Conservation (phyloP, 2,888 invertebrate species). For the Eurytoma adleriae region DNA sequence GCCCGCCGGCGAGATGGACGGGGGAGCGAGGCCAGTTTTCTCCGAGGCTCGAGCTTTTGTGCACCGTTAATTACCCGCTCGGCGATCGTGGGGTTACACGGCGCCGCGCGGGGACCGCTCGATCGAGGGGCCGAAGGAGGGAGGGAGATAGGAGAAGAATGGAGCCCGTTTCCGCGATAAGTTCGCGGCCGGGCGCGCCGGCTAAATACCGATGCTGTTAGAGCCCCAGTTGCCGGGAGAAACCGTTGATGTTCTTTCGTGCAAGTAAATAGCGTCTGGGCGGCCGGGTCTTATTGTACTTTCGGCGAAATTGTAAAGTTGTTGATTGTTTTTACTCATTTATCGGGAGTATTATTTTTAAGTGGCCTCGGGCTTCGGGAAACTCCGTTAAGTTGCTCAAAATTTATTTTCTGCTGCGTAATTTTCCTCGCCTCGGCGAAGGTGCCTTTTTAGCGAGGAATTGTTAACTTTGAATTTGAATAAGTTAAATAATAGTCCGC, state of each 20-base stretch:
- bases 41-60: conserved; percentile 8
- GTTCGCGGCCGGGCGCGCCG: conserved; percentile 8
- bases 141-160: not conserved
- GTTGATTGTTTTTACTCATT: too few relatives aligned
- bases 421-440: too few relatives aligned
- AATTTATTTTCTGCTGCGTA: too few relatives aligned
- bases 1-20: not conserved
- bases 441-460: too few relatives aligned
- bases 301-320: too few relatives aligned
- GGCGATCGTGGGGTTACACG: conserved; percentile 1
- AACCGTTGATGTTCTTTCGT: not conserved
- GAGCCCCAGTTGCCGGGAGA: not conserved
- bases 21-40: not conserved
- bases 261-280: not conserved
- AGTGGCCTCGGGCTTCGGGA: too few relatives aligned
- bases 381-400: too few relatives aligned
- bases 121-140: not conserved
- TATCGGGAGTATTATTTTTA: too few relatives aligned
- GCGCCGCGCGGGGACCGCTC: too few relatives aligned
- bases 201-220: conserved; percentile 15
- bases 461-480: too few relatives aligned
- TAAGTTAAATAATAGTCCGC: too few relatives aligned
- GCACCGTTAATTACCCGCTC: conserved; percentile 18
- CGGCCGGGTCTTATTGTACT: too few relatives aligned
- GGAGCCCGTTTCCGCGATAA: conserved; percentile 20